Base-by-base conservation (phyloP, 2,113 vertebrate species). In the Salminus brasiliensis region DNA sequence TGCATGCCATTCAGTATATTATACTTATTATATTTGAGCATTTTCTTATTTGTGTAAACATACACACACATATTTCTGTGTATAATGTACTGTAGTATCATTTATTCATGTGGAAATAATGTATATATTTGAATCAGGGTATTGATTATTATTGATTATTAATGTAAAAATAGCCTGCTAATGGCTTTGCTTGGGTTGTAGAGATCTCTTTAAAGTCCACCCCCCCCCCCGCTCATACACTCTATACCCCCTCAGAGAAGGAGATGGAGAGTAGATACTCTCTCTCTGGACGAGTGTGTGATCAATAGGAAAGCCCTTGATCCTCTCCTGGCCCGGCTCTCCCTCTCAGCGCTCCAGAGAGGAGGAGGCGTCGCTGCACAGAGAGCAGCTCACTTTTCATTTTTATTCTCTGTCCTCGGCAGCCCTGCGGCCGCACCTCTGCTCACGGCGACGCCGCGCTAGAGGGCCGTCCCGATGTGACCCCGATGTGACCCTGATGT, bases 221-320 rank as follows among this genome's bases (percentile, higher is more conserved):
- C 18, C 43, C 1, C 0, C 18, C 43, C 18, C 57, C 13, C 29
- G 65, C 12, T 30, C 57, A 16, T 27, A 63, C n/a, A 75, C 43
- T 23, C n/a, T 62, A 75, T 63, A 75, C 73, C 55, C 73, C 73
- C 43, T 21, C 10, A 52, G 60, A 65, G 60, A 65, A 43, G 47
- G 82, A 81, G 67, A 83, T 29, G 74, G 72, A 75, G 79, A 72
- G 75, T 81, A 72, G 83, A 88, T 89, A 83, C 85, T 66, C 74
- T 77, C 49, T 45, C 36, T 71, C 74, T 0, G 15, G 15, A 76
- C 84, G 80, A 85, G 73, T 45, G 79, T 60, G 66, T 72, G 82
- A 86, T 89, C 85, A 81, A 88, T 88, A 85, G 78, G 65, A 88
- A 87, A 88, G 84, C 80, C 85, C 84, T 82, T 87, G 81, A 86